Evolutionary conservation across 1,140 invertebrate genomes (phyloP).

Genomic region (Orchestia grillus): DNA sequence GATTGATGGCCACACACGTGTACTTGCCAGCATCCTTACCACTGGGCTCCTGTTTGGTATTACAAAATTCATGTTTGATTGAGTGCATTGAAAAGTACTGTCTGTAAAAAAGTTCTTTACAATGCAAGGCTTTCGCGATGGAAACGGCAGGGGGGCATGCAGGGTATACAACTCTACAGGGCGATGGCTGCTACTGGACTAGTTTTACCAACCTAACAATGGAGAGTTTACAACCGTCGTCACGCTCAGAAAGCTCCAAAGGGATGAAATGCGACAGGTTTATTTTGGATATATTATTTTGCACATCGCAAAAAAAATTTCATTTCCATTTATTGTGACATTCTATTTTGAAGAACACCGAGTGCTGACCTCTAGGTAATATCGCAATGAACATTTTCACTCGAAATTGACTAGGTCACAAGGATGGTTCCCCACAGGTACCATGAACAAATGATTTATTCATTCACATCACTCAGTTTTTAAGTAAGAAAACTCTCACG

Average conservation of each 20-base stretch:
- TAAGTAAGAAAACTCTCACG: not conserved
- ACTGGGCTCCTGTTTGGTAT: constrained; percentile 84
- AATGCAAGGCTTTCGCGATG: not conserved
- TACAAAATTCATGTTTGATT: constrained; percentile 57
- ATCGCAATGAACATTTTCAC: not conserved
- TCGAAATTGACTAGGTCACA: not conserved
- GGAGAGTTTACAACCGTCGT: not conserved
- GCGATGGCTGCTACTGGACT: not conserved
- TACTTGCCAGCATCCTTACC: constrained; percentile 96
- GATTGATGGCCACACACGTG: constrained; percentile 96
- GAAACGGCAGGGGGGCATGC: not conserved
- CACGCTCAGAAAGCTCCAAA: not conserved
- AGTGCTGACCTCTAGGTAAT: not conserved
- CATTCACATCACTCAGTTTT: not conserved
- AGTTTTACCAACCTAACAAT: not conserved
- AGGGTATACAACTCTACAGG: constrained; percentile 23
- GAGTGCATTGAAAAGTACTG: not conserved
- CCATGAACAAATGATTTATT: not conserved
- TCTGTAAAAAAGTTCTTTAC: not conserved
- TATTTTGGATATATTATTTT: not conserved
- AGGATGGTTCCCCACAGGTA: not conserved
- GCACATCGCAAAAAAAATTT: not conserved
- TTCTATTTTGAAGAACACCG: not conserved
- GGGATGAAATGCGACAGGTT: not conserved
- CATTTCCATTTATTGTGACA: not conserved